phyloP scores from a whole-genome alignment of 2,113 vertebrate genomes.

The Naja naja region DNA sequence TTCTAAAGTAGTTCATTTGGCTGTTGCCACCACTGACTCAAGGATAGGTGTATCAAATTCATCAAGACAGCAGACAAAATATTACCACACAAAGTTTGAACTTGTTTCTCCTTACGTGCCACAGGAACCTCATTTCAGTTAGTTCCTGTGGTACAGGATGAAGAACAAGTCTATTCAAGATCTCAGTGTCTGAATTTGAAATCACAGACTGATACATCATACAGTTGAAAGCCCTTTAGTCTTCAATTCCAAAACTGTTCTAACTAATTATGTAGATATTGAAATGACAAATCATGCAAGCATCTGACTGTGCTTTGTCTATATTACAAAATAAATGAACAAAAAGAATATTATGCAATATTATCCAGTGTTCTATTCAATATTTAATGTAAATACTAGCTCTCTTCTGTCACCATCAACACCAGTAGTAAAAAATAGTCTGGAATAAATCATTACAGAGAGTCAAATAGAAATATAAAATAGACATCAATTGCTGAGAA shows the following conservation, averaged over 20 bases:
- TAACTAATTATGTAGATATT: slow-evolving; percentile 5
- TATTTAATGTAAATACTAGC: background rate
- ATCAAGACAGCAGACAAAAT: background rate
- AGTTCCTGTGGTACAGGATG: background rate
- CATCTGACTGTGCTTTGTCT: background rate
- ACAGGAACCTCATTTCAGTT: background rate
- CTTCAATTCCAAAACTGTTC: background rate
- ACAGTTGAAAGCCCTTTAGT: background rate
- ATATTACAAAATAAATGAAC: slow-evolving; percentile 1
- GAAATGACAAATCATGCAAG: background rate
- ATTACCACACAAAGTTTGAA: background rate
- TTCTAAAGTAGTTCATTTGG: background rate
- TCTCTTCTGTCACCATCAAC: background rate
- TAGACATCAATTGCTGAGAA: slow-evolving; percentile 24
- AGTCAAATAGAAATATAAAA: slow-evolving; percentile 31
- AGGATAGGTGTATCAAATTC: background rate
- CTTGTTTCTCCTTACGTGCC: background rate
- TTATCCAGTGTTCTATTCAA: background rate
- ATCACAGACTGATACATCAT: background rate
- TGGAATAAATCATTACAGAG: background rate
- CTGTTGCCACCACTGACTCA: background rate
- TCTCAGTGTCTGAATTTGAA: background rate
- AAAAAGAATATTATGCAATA: background rate
- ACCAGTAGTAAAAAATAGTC: background rate
- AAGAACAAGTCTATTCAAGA: background rate